Evolutionary conservation across 2,113 vertebrate species (phyloP).

Genomic region (Trematomus loennbergii): DNA sequence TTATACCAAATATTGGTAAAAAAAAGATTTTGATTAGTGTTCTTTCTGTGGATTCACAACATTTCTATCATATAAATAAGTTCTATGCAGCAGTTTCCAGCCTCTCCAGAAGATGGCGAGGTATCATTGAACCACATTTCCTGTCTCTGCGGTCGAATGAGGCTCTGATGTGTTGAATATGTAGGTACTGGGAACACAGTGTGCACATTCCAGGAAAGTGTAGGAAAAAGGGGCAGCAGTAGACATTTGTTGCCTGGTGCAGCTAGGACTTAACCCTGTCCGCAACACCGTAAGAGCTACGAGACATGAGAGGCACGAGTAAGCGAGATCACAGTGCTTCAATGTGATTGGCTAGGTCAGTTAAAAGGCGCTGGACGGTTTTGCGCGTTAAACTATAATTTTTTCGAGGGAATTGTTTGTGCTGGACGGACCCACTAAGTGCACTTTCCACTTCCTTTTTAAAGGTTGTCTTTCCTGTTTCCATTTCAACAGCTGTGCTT

Average conservation of each 20-base stretch:
- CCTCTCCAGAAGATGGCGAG: conserved; percentile 9
- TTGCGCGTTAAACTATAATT: background rate
- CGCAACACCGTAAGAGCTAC: background rate
- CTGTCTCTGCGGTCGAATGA: conserved; percentile 1
- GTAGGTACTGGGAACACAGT: conserved; percentile 12
- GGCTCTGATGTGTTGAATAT: conserved; percentile 2
- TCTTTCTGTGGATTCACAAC: background rate
- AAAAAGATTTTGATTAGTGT: background rate
- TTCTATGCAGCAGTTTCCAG: background rate
- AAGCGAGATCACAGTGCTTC: background rate
- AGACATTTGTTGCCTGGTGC: conserved; percentile 34
- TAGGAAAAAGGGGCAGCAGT: conserved; percentile 23
- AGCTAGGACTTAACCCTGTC: conserved; percentile 40
- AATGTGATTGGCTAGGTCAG: background rate
- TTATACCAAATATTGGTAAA: background rate
- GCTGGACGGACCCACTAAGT: conserved; percentile 74
- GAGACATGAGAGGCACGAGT: background rate
- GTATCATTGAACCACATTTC: conserved; percentile 20
- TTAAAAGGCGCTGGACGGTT: background rate
- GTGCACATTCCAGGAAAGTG: conserved; percentile 46
- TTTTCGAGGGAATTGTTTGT: conserved; percentile 2
- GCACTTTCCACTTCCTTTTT: conserved; percentile 77
- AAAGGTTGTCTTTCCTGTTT: conserved; percentile 63
- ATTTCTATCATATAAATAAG: background rate
- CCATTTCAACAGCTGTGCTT: conserved; percentile 55